phyloP scores from a whole-genome alignment of 2,797 vertebrate genomes.

The Holocentrus rufus region DNA sequence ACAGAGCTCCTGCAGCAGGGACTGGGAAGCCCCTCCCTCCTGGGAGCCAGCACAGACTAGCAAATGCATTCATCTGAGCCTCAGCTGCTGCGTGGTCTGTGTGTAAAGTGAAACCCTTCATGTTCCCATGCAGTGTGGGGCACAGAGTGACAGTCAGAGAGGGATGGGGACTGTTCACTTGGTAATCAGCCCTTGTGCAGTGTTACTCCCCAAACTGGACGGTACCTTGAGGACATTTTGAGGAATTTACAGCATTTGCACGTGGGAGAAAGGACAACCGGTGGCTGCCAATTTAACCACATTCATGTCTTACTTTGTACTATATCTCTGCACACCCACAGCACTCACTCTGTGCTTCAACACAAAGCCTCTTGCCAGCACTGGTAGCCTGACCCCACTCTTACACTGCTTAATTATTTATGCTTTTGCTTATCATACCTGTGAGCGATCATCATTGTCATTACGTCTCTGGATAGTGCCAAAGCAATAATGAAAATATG shows the following conservation, averaged over 20 bases:
- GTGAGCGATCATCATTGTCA: slow-evolving; percentile 33
- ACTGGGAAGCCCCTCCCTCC: slow-evolving; percentile 64
- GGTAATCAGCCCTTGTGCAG: slow-evolving; percentile 74
- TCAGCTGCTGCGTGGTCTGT: slow-evolving; percentile 74
- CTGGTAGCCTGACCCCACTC: slow-evolving; percentile 57
- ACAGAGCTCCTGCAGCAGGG: slow-evolving; percentile 73
- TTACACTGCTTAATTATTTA: slow-evolving; percentile 62
- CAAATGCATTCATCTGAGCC: slow-evolving; percentile 71
- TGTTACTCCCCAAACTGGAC: slow-evolving; percentile 60
- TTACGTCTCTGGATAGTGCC: slow-evolving; percentile 43
- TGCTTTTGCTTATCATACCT: slow-evolving; percentile 59
- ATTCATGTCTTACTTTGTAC: slow-evolving; percentile 41
- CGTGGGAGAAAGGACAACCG: slow-evolving; percentile 37
- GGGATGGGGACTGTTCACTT: slow-evolving; percentile 68
- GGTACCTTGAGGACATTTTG: slow-evolving; percentile 49
- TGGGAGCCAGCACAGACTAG: slow-evolving; percentile 66
- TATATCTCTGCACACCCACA: slow-evolving; percentile 45
- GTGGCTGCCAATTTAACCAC: slow-evolving; percentile 42
- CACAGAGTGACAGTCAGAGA: slow-evolving; percentile 75
- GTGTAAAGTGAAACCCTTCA: slow-evolving; percentile 65
- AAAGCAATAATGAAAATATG: slow-evolving; percentile 52
- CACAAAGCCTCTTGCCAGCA: slow-evolving; percentile 40
- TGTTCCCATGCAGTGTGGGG: slow-evolving; percentile 60
- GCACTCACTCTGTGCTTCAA: slow-evolving; percentile 43
- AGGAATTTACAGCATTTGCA: slow-evolving; percentile 44